Evolutionary conservation across 2,797 vertebrate species (phyloP).

Genomic region (Podarcis siculus): DNA sequence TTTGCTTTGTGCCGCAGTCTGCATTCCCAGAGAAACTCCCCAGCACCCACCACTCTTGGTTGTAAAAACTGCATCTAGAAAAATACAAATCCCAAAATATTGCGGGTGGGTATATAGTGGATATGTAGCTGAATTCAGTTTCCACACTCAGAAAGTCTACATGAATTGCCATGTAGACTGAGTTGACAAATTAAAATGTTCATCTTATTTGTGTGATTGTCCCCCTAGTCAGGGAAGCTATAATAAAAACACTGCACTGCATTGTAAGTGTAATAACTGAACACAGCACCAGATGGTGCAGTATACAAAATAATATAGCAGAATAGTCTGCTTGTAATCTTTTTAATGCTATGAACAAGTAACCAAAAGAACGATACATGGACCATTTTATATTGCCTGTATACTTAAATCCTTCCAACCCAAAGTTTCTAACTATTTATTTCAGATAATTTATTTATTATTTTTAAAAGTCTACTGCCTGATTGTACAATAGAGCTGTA

Average conservation of each 20-base stretch:
- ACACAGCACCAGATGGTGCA: conserved; percentile 48
- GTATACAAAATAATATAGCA: conserved; percentile 14
- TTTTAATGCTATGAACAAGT: not conserved
- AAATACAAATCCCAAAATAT: too few species aligned
- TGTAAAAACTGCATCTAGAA: too few species aligned
- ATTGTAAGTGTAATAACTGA: not conserved
- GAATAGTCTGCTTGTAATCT: not conserved
- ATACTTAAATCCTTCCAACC: not conserved
- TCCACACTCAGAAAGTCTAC: not conserved
- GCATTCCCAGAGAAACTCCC: too few species aligned
- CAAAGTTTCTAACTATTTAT: not conserved
- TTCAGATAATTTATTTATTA: too few species aligned
- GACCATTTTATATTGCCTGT: not conserved
- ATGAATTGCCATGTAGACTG: not conserved
- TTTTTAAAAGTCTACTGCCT: too few species aligned
- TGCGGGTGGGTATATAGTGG: too few species aligned
- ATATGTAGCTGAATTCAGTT: too few species aligned
- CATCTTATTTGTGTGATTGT: accelerated
- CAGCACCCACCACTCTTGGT: too few species aligned
- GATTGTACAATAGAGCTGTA: too few species aligned
- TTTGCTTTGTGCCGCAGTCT: too few species aligned
- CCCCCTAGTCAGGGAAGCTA: not conserved
- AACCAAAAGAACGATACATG: not conserved
- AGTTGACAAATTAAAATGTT: not conserved
- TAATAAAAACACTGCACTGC: accelerated